Base-by-base conservation (phyloP, 2,113 vertebrate species). In the Oryzias celebensis region DNA sequence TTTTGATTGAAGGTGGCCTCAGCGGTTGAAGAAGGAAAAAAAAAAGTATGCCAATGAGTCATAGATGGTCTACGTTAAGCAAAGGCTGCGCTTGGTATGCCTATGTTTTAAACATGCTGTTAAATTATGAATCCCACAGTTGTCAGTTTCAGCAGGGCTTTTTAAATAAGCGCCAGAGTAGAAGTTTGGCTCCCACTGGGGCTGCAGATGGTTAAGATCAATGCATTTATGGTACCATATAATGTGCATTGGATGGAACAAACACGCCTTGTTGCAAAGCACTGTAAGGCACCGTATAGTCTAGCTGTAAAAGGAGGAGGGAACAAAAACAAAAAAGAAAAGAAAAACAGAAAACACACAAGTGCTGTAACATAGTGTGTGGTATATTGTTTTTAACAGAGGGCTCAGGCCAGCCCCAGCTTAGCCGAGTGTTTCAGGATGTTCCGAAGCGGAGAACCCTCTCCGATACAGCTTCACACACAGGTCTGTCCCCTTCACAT, bases 351-450 rank as follows among this genome's bases (percentile, higher is more conserved):
- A 57, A 48, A 78, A 85, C 85, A 78, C 85, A 86, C 83, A 75
- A 82, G 72, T 83, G 83, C 68, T 87, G 72, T 89, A 89, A 88
- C 83, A 82, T 80, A 82, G 87, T 88, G 88, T 88, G 86, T 90
- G 88, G 80, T 88, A 83, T 87, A 87, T 90, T 90, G 87, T 90
- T 96, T 95, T 95, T 95, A 95, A 97, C 95, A 97, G 96, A 98
- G 94, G 94, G 95, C 94, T 95, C 96, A 94, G 96, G 96, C 94
- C 96, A 98, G 95, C 95, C 94, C 94, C 88, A 86, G 87, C 94
- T 97, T 94, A 96, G 94, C 94, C 94, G 95, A 93, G 89, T 96
- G 93, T 96, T 96, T 96, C 95, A 97, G 94, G 96, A 98, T 93
- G 94, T 92, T 92, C 95, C 95, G 95, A 97, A 96, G 94, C 94